phyloP scores from a whole-genome alignment of 2,888 invertebrate species.

The Tenthredo scrophulariae region DNA sequence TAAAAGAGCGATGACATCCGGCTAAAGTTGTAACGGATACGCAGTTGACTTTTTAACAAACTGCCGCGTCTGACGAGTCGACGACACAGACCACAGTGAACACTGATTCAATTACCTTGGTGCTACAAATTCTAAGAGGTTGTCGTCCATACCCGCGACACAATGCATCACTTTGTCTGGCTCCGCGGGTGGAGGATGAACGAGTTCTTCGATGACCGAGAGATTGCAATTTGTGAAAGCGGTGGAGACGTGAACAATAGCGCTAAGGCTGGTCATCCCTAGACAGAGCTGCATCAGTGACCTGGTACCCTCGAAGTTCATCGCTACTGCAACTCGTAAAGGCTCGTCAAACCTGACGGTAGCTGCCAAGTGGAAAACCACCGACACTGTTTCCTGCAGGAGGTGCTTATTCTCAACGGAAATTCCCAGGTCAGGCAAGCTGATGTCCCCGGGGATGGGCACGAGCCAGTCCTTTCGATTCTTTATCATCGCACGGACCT shows the following conservation, averaged over 20 bases:
- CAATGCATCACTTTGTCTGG: conserved; percentile 61
- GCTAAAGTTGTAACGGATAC: background rate
- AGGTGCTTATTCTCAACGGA: conserved; percentile 54
- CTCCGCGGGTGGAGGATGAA: conserved; percentile 87
- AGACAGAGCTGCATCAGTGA: conserved; percentile 90
- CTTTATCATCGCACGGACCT: background rate
- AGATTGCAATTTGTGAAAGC: conserved; percentile 1
- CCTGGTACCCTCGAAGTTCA: conserved; percentile 94
- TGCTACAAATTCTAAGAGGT: conserved; percentile 81
- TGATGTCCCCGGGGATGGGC: background rate
- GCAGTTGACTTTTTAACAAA: no score
- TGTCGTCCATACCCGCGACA: conserved; percentile 80
- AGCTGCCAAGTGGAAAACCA: conserved; percentile 89
- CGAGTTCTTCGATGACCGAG: conserved; percentile 85
- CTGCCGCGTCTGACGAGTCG: no score
- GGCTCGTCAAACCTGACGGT: conserved; percentile 91
- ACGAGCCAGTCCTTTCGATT: background rate
- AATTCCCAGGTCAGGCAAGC: background rate
- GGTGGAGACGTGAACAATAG: conserved; percentile 42
- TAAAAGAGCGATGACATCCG: background rate
- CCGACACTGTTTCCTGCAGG: conserved; percentile 84
- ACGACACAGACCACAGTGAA: no score
- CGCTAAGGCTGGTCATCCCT: conserved; percentile 83
- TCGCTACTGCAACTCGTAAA: conserved; percentile 90
- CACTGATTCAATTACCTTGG: conserved; percentile 76